Evolutionary conservation across 2,797 vertebrate species (phyloP).

Genomic region (Myotis planiceps): DNA sequence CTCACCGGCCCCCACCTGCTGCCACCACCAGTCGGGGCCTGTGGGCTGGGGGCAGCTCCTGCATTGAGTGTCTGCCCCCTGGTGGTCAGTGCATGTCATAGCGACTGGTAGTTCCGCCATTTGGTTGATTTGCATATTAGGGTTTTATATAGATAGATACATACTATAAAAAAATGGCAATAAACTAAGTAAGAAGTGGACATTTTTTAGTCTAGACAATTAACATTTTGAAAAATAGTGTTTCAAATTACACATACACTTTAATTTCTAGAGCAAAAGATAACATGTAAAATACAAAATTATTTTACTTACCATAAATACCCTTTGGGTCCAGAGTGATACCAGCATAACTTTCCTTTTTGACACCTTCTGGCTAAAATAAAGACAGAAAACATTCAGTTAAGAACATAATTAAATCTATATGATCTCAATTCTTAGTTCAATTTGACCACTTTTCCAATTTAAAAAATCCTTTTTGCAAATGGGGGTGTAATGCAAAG

Average conservation of each 20-base stretch:
- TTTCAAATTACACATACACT: conserved; percentile 13
- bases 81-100: no score
- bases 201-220: neutral
- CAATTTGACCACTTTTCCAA: neutral
- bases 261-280: conserved; percentile 36
- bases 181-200: neutral
- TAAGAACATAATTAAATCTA: conserved; percentile 47
- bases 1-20: no score
- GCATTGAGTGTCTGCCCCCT: no score
- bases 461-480: neutral
- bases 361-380: conserved; percentile 94
- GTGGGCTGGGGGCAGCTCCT: no score
- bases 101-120: no score
- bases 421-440: conserved; percentile 10
- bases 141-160: no score
- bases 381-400: conserved; percentile 50
- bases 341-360: conserved; percentile 86
- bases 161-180: neutral
- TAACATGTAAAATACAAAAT: conserved; percentile 1
- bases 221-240: conserved; percentile 22
- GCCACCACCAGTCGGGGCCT: no score
- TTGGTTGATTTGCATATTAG: no score
- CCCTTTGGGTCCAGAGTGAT: conserved; percentile 92
- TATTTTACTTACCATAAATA: conserved; percentile 90
- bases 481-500: neutral